Evolutionary conservation across 35 echinoderm and acorn worm genomes (phyloP).

Genomic region (Heliocidaris tuberculata): DNA sequence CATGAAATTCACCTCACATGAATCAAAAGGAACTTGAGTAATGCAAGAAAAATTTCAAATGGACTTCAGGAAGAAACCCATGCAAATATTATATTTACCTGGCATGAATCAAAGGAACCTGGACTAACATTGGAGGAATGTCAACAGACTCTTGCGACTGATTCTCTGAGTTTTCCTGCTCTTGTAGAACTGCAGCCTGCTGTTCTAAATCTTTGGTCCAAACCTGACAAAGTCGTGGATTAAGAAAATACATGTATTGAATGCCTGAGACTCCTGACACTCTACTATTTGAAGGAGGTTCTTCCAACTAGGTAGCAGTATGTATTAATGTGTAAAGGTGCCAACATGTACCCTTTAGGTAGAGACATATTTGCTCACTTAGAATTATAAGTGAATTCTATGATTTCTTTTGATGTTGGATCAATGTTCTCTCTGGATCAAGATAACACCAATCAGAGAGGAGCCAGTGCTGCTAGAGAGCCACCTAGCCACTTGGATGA

Average conservation of each 20-base stretch:
- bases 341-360: too few relatives aligned
- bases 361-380: too few relatives aligned
- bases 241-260: not conserved
- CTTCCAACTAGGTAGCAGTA: too few relatives aligned
- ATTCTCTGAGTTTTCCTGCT: slow-evolving; percentile 61
- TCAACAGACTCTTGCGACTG: slow-evolving; percentile 43
- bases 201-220: slow-evolving; percentile 82
- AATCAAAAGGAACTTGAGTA: not conserved
- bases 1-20: not conserved
- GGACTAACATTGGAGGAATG: slow-evolving; percentile 71
- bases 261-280: too few relatives aligned
- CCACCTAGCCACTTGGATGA: too few relatives aligned
- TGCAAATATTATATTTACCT: slow-evolving; percentile 56
- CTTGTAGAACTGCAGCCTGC: slow-evolving; percentile 73
- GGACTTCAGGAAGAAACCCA: not conserved
- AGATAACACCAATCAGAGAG: too few relatives aligned
- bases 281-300: too few relatives aligned
- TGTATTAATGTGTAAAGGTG: too few relatives aligned
- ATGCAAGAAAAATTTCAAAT: not conserved
- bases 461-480: too few relatives aligned
- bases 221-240: slow-evolving; percentile 24
- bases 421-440: too few relatives aligned
- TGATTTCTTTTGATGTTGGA: too few relatives aligned
- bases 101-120: slow-evolving; percentile 85
- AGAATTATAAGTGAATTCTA: too few relatives aligned